Conservation (phyloP, 2,888 invertebrate species). For the Chymomyza caudatula region DNA sequence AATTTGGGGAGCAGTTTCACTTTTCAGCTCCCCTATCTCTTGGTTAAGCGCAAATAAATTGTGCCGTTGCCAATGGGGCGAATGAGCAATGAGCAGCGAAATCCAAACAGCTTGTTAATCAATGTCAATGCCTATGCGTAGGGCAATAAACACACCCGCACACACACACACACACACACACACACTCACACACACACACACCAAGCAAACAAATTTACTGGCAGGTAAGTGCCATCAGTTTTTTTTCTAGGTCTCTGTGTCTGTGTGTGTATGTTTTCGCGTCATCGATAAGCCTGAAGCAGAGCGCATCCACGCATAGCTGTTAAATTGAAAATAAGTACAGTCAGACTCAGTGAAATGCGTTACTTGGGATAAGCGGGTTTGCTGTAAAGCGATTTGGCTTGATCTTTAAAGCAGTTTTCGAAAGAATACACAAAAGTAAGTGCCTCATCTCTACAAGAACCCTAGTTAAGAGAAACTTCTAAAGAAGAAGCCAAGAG, state of each 20-base stretch:
- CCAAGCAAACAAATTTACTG: constrained; percentile 19
- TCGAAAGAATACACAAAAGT: too few relatives aligned
- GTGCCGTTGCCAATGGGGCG: neutral
- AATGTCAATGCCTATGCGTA: constrained; percentile 24
- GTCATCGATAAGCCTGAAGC: neutral
- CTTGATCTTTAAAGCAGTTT: too few relatives aligned
- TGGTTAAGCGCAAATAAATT: neutral
- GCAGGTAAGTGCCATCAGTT: constrained; percentile 37
- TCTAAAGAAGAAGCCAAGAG: too few relatives aligned
- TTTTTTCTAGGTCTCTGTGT: too few relatives aligned
- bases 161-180: neutral
- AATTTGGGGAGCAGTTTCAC: neutral
- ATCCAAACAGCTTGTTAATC: constrained; percentile 39
- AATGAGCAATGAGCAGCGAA: neutral
- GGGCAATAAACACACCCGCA: neutral
- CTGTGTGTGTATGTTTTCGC: too few relatives aligned
- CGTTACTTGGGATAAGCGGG: too few relatives aligned
- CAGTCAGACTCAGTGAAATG: neutral
- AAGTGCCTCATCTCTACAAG: too few relatives aligned
- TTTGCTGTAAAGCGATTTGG: too few relatives aligned
- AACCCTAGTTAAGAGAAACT: too few relatives aligned
- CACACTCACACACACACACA: neutral
- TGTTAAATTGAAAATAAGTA: neutral
- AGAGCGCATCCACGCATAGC: neutral
- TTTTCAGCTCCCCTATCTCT: neutral